Evolutionary conservation across 2,797 vertebrate genomes (phyloP).

Genomic region (Odontamblyopus lacepedii): DNA sequence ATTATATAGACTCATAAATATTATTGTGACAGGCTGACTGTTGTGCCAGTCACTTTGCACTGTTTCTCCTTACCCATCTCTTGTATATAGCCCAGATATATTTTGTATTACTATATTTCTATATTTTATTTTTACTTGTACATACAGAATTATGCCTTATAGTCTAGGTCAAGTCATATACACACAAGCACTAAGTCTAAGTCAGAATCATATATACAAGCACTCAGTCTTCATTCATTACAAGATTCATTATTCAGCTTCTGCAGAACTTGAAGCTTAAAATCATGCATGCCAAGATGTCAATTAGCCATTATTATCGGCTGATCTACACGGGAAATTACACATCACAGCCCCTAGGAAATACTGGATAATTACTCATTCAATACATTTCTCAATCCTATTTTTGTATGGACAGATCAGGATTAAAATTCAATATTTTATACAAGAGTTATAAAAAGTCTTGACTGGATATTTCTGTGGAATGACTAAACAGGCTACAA

Average conservation of each 20-base stretch:
- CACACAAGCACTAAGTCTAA: no score
- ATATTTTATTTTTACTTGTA: no score
- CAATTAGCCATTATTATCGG: background rate
- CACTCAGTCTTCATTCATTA: constrained; percentile 12
- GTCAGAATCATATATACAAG: no score
- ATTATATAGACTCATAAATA: no score
- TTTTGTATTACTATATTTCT: no score
- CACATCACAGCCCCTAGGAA: background rate
- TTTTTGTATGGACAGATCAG: background rate
- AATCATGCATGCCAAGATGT: constrained; percentile 17
- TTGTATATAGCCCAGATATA: no score
- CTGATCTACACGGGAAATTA: background rate
- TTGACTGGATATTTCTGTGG: background rate
- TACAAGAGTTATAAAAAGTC: background rate
- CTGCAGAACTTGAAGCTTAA: constrained; percentile 16
- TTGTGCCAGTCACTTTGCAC: no score
- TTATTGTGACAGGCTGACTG: no score
- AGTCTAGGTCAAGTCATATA: no score
- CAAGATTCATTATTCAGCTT: constrained; percentile 34
- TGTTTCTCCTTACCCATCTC: no score
- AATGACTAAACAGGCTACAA: background rate
- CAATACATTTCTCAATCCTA: background rate
- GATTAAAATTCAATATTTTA: background rate
- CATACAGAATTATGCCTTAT: no score
- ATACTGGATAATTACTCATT: constrained; percentile 1